These are phyloP conservation scores for Podarcis raffonei DNA, from an alignment of 2,113 vertebrate genomes.

Conservation along the genomic window DNA sequence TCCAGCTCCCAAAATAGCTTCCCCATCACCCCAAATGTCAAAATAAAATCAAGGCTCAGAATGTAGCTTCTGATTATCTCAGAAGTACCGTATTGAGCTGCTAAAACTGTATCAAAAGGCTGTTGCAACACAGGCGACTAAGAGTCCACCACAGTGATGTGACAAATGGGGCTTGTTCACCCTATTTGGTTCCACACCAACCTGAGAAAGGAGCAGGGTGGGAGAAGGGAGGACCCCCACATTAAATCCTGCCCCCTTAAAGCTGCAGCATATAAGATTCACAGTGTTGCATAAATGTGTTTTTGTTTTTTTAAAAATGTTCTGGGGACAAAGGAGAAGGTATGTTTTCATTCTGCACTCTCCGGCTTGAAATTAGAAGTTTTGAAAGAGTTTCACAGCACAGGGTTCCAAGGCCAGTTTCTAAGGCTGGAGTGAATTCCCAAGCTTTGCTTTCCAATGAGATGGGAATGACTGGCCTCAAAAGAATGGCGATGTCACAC, in stretches of 20 bases:
- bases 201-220: neutral
- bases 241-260: neutral
- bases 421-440: neutral
- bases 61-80: neutral
- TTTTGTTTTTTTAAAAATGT: constrained; percentile 1
- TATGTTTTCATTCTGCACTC: neutral
- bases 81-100: neutral
- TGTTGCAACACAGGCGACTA: neutral
- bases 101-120: neutral
- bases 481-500: constrained; percentile 68
- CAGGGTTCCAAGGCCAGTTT: neutral
- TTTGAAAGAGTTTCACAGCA: neutral
- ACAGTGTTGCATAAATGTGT: neutral
- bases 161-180: neutral
- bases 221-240: no score
- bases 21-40: neutral
- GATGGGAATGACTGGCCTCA: neutral
- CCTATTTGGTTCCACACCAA: neutral
- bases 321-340: constrained; percentile 36
- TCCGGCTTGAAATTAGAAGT: neutral
- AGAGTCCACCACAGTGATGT: neutral
- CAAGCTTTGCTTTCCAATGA: neutral
- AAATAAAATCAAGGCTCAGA: neutral
- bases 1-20: neutral
- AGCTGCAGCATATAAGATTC: neutral